Conservation (phyloP, 64 coral and sea anemone genomes). For the Montipora efflorescens region DNA sequence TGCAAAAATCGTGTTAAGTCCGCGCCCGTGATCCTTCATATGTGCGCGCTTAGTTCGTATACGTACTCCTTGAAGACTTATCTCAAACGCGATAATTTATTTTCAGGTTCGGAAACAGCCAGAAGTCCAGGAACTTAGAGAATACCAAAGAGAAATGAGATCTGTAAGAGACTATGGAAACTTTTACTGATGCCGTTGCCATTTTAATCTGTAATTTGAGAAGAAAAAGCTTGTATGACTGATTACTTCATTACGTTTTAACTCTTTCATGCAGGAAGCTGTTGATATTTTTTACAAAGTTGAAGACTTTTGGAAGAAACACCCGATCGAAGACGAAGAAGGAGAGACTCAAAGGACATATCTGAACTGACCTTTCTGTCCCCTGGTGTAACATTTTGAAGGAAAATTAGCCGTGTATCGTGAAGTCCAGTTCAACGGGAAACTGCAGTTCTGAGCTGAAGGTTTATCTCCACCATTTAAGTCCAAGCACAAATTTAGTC, state of each 20-base stretch:
- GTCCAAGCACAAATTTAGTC: too few relatives aligned
- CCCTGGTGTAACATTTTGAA: too few relatives aligned
- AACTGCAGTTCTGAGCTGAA: too few relatives aligned
- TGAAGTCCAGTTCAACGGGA: too few relatives aligned
- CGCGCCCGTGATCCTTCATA: too few relatives aligned
- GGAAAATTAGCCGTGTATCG: too few relatives aligned
- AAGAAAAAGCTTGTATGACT: neutral
- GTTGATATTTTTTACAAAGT: slow-evolving; percentile 96
- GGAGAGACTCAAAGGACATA: slow-evolving; percentile 30
- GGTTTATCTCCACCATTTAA: too few relatives aligned
- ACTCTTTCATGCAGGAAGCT: slow-evolving; percentile 72
- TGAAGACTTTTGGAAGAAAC: slow-evolving; percentile 99
- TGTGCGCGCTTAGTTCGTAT: too few relatives aligned
- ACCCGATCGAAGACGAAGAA: slow-evolving; percentile 76
- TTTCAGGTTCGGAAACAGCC: slow-evolving; percentile 88
- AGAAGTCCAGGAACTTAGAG: slow-evolving; percentile 92
- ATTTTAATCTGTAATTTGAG: neutral
- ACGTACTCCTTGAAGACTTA: too few relatives aligned
- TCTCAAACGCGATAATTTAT: neutral
- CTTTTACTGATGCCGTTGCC: too few relatives aligned
- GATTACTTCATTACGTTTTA: neutral
- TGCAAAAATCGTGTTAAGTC: too few relatives aligned
- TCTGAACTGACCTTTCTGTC: slow-evolving; percentile 3
- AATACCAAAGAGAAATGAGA: slow-evolving; percentile 99
- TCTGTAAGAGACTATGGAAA: slow-evolving; percentile 53